phyloP scores from a whole-genome alignment of 1,140 invertebrate genomes.

The Aphis craccivora region DNA sequence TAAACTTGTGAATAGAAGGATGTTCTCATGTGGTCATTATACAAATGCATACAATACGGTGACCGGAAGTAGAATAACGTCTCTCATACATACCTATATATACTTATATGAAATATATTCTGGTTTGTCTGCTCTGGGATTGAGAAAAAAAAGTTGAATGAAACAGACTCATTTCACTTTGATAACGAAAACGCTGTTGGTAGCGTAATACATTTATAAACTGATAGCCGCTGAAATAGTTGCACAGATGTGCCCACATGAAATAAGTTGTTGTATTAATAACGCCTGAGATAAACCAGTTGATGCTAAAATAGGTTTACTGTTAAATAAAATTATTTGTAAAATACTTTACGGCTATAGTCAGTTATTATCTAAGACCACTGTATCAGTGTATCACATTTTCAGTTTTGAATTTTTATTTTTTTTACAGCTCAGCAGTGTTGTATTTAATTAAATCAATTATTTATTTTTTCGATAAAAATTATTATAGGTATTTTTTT shows the following conservation, averaged over 20 bases:
- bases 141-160: constrained; percentile 42
- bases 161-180: constrained; percentile 36
- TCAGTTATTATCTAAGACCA: neutral
- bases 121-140: constrained; percentile 22
- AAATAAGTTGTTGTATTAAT: neutral
- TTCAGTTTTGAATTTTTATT: neutral
- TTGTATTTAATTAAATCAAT: neutral
- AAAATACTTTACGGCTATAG: neutral
- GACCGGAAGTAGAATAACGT: constrained; percentile 20
- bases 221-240: neutral
- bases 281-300: neutral
- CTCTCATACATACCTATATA: neutral
- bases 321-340: neutral
- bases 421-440: neutral
- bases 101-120: constrained; percentile 35
- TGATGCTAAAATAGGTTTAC: neutral
- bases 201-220: neutral
- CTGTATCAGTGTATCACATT: neutral
- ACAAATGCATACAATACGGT: constrained; percentile 28
- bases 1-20: constrained; percentile 43
- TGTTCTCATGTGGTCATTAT: constrained; percentile 44
- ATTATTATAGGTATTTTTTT: neutral
- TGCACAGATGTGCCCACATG: neutral
- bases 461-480: neutral
- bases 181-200: constrained; percentile 14